phyloP scores from a whole-genome alignment of 2,113 vertebrate genomes.

The Chaetops frenatus region DNA sequence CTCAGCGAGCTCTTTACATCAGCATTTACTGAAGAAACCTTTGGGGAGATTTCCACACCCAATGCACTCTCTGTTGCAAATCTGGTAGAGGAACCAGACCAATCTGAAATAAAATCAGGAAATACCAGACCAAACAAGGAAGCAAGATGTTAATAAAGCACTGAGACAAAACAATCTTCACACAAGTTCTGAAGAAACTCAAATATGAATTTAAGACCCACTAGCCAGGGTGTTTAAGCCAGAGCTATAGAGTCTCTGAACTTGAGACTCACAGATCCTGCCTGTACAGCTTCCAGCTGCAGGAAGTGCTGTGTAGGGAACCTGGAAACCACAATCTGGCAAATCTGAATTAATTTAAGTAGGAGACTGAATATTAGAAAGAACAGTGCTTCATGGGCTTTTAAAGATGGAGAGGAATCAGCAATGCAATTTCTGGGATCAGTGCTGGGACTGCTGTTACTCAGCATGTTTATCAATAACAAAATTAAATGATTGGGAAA shows the following conservation, averaged over 20 bases:
- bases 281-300: not conserved
- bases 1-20: not conserved
- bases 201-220: not conserved
- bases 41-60: not conserved
- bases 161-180: not conserved
- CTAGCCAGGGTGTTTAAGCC: not conserved
- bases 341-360: not conserved
- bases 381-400: not conserved
- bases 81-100: not conserved
- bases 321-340: not conserved
- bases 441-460: not conserved
- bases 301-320: not conserved
- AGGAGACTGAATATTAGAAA: not conserved
- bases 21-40: not conserved
- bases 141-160: not conserved
- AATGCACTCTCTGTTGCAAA: not conserved
- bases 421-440: not conserved
- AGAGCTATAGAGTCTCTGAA: not conserved
- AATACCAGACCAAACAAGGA: slow-evolving; percentile 2
- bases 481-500: not conserved
- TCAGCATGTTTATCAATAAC: not conserved
- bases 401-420: not conserved
- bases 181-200: not conserved
- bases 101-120: not conserved
- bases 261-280: not conserved